Base-by-base conservation (phyloP, 2,113 vertebrate genomes). In the Oreotrochilus melanogaster region DNA sequence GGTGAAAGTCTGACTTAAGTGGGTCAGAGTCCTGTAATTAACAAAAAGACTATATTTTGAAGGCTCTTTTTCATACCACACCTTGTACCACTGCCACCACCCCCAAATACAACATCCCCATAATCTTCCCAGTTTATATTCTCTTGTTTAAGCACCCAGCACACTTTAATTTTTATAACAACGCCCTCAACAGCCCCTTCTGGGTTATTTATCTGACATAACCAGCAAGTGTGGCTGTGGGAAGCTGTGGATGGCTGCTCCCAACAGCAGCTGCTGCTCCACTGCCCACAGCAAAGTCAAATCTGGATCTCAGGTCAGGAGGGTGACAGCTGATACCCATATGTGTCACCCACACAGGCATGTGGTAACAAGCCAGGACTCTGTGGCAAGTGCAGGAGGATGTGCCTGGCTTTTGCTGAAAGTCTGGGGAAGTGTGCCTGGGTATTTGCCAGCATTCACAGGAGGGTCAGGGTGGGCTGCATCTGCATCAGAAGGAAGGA, bases 401-500 rank as follows among this genome's bases (percentile, higher is more conserved):
- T 12, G 8, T 7, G 23, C 50, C 60, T 83, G 78, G 31, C 27
- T 66, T 37, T 72, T 65, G 27, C 25, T 67, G 22, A 28, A n/a
- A 17, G 14, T 14, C n/a, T 27, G 23, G 12, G 37, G 45, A 45
- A 48, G 33, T 12, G 13, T 5, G 24, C 13, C 21, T 50, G 31
- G 5, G 27, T 47, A 28, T 75, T 61, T 56, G 15, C 24, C 24
- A 2, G 0, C 10, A 0, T 28, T 54, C 33, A 11, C 0, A 0
- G 31, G 42, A 35, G n/a, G 30, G 7, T 15, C 25, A 24, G 7
- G 4, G 17, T 53, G 30, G 47, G 31, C 37, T 62, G 15, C 18
- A 48, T 65, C 72, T 50, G 31, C 8, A 30, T 7, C 2, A 17
- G 13, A 30, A 22, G 21, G 42, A 76, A 30, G 66, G 60, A 54